A percentile compares a stretch with the other conserved stretches of the same genome.
Conservation (phyloP, 2,113 vertebrate species). For the Rhinolophus ferrumequinum region DNA sequence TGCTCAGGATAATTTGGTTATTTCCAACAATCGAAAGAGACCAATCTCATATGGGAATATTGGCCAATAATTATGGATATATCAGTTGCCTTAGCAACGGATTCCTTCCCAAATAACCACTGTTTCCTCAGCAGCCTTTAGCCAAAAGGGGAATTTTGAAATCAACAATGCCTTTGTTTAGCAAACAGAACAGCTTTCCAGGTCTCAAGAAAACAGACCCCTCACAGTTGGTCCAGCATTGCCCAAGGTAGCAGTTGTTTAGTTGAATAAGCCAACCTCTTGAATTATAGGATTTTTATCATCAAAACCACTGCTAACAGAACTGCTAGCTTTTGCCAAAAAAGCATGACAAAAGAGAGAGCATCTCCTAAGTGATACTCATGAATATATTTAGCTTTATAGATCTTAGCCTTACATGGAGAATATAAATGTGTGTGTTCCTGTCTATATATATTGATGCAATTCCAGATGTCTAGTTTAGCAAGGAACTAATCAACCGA, state of each 20-base stretch:
- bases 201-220: conserved; percentile 78
- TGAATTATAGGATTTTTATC: conserved; percentile 75
- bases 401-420: conserved; percentile 42
- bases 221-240: conserved; percentile 61
- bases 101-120: conserved; percentile 81
- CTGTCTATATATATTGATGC: not conserved
- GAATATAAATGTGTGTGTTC: not conserved
- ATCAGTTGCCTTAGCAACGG: conserved; percentile 83
- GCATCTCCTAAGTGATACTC: conserved; percentile 65
- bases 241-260: conserved; percentile 68
- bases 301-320: conserved; percentile 70
- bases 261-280: conserved; percentile 72
- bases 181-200: conserved; percentile 79
- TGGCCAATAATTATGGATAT: conserved; percentile 81
- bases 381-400: conserved; percentile 54
- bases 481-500: not conserved
- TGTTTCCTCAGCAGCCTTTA: conserved; percentile 77
- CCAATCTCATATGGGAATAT: conserved; percentile 77
- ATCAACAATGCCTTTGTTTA: conserved; percentile 82
- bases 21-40: conserved; percentile 77
- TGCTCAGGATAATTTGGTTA: conserved; percentile 68
- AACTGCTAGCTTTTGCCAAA: conserved; percentile 71
- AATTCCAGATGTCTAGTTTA: not conserved
- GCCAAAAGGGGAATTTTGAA: conserved; percentile 79
- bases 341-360: conserved; percentile 62